Percentiles rank a stretch among this genome's conserved stretches.
phyloP scores from a whole-genome alignment of 2,113 vertebrate genomes.

The Verasper variegatus region DNA sequence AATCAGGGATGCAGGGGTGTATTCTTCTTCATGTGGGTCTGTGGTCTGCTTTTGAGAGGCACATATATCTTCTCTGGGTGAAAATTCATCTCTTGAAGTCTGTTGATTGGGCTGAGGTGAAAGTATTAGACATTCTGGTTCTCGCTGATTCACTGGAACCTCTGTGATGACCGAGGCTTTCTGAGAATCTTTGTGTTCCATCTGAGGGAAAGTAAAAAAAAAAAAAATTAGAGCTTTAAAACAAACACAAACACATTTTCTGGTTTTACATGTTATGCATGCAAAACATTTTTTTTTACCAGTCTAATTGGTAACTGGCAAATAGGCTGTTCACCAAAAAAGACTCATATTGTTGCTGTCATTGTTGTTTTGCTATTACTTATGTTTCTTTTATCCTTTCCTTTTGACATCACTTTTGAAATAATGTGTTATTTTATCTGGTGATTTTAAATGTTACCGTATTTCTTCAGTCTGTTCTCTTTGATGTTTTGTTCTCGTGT shows the following conservation, averaged over 20 bases:
- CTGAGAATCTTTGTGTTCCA: constrained; percentile 43
- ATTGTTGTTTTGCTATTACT: too few species aligned
- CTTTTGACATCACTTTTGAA: too few species aligned
- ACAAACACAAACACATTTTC: neutral
- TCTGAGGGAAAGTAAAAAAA: constrained; percentile 64
- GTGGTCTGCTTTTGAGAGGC: constrained; percentile 22
- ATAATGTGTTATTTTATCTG: too few species aligned
- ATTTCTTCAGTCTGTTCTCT: too few species aligned
- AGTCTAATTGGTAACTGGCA: too few species aligned
- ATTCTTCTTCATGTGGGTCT: constrained; percentile 8
- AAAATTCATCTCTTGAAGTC: constrained; percentile 32
- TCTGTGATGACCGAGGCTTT: constrained; percentile 38
- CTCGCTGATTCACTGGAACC: constrained; percentile 8
- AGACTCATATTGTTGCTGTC: too few species aligned
- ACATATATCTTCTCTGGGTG: constrained; percentile 29
- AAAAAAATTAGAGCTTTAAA: neutral
- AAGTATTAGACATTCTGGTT: constrained; percentile 25
- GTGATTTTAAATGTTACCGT: too few species aligned
- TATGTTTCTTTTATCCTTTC: too few species aligned
- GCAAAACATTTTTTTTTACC: too few species aligned
- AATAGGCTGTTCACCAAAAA: too few species aligned
- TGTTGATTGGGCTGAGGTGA: constrained; percentile 28
- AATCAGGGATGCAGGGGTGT: constrained; percentile 14
- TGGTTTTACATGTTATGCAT: neutral
- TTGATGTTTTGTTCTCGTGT: too few species aligned